phyloP scores from a whole-genome alignment of 2,797 vertebrate species.

The Sebastiscus tertius region DNA sequence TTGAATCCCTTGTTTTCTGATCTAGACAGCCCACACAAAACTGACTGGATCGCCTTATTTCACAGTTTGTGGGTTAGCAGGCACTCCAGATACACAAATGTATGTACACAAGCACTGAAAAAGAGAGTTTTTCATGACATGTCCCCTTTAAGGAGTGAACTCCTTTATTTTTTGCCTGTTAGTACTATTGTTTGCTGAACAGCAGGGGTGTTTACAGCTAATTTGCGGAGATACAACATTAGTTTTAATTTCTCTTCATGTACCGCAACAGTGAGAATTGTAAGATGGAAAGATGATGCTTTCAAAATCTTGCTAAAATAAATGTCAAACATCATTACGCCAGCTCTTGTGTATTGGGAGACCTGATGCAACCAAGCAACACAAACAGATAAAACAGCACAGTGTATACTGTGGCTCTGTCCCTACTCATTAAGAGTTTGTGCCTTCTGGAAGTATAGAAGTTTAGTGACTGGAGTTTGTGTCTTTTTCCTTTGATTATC shows the following conservation, averaged over 20 bases:
- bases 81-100: too few relatives aligned
- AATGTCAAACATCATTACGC: conserved; percentile 14
- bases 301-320: conserved; percentile 3
- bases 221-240: conserved; percentile 2
- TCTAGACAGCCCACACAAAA: too few relatives aligned
- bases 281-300: neutral
- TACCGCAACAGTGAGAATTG: neutral
- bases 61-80: too few relatives aligned
- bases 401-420: conserved; percentile 1
- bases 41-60: too few relatives aligned
- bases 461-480: conserved; percentile 44
- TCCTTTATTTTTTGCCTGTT: neutral
- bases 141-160: neutral
- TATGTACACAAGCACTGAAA: too few relatives aligned
- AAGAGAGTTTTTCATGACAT: too few relatives aligned
- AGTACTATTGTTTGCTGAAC: neutral
- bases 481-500: conserved; percentile 57
- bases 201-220: conserved; percentile 15
- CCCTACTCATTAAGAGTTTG: conserved; percentile 51
- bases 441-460: conserved; percentile 33
- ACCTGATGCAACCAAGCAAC: conserved; percentile 9
- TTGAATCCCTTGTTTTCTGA: too few relatives aligned
- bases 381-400: conserved; percentile 33
- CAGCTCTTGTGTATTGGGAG: conserved; percentile 4
- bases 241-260: neutral